phyloP scores from a whole-genome alignment of 2,113 vertebrate species.

The Malaclemys terrapin region DNA sequence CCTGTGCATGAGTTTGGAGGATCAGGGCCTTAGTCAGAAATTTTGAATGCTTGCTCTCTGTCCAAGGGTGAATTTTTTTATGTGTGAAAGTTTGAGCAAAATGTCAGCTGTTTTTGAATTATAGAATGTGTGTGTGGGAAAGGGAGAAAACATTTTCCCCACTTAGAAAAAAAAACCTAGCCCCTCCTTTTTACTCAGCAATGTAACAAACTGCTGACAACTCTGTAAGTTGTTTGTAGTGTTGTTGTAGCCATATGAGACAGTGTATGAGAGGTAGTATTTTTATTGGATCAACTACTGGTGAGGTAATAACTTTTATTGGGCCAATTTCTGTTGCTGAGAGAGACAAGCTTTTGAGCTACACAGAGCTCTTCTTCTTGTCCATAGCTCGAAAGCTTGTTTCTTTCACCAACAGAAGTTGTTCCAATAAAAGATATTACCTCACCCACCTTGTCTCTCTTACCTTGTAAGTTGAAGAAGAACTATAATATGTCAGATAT shows the following conservation, averaged over 20 bases:
- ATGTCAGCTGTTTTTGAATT: background rate
- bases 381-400: background rate
- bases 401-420: background rate
- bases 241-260: background rate
- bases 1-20: background rate
- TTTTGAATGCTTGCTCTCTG: background rate
- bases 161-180: background rate
- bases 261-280: too few relatives aligned
- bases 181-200: background rate
- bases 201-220: background rate
- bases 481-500: background rate
- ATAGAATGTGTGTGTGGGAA: background rate
- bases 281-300: too few relatives aligned
- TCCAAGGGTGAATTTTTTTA: background rate
- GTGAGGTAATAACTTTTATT: too few relatives aligned
- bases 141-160: background rate
- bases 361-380: background rate
- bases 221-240: background rate
- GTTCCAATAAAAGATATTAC: background rate
- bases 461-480: background rate
- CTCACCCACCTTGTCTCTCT: background rate
- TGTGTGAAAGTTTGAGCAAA: accelerated
- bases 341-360: background rate
- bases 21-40: background rate
- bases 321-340: background rate